Conservation (phyloP, 1,140 invertebrate species). For the Hycleus cichorii region DNA sequence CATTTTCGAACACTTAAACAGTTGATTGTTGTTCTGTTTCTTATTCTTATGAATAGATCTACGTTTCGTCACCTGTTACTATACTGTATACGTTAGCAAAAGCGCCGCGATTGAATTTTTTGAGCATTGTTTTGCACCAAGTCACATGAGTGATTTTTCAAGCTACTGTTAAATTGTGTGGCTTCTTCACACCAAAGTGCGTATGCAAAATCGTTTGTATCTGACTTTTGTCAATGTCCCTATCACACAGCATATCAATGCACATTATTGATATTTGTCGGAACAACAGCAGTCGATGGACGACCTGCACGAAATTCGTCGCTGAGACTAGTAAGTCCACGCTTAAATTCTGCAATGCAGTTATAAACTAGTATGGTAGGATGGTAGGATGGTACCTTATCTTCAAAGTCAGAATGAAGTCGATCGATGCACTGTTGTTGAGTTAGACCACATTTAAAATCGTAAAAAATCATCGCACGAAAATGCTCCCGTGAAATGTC, state of each 20-base stretch:
- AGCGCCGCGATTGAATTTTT: slow-evolving; percentile 20
- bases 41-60: slow-evolving; percentile 6
- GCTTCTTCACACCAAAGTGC: neutral
- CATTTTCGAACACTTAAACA: slow-evolving; percentile 26
- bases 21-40: slow-evolving; percentile 10
- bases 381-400: slow-evolving; percentile 13
- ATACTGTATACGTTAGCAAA: slow-evolving; percentile 22
- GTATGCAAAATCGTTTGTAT: no score
- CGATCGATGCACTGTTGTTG: slow-evolving; percentile 17
- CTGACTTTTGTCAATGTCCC: no score
- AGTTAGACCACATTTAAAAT: no score
- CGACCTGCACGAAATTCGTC: slow-evolving; percentile 7
- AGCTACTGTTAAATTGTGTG: slow-evolving; percentile 26
- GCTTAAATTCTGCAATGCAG: slow-evolving; percentile 14
- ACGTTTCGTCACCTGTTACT: slow-evolving; percentile 12
- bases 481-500: neutral
- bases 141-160: slow-evolving; percentile 27
- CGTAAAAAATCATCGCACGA: slow-evolving; percentile 15
- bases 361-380: no score
- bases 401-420: slow-evolving; percentile 10
- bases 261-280: slow-evolving; percentile 4
- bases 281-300: slow-evolving; percentile 5
- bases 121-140: slow-evolving; percentile 28
- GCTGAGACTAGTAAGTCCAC: slow-evolving; percentile 9
- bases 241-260: no score